phyloP scores from a whole-genome alignment of 2,797 vertebrate genomes.

The Erpetoichthys calabaricus region DNA sequence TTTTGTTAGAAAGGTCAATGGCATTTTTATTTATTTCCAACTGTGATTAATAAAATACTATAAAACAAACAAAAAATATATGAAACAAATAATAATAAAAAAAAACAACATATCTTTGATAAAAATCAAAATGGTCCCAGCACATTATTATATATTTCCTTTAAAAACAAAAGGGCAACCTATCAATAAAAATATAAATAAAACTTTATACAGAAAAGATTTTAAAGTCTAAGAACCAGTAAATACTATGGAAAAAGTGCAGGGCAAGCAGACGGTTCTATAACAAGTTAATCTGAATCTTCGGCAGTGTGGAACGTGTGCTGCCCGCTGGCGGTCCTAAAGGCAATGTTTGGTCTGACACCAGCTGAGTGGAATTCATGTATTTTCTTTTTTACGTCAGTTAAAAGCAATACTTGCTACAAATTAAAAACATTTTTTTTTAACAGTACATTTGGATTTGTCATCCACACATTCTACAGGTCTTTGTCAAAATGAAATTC shows the following conservation, averaged over 20 bases:
- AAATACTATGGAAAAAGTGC: not conserved
- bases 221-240: conserved; percentile 27
- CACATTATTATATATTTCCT: conserved; percentile 40
- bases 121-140: conserved; percentile 56
- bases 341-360: too few relatives aligned
- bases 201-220: conserved; percentile 48
- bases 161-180: conserved; percentile 31
- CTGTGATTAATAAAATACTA: conserved; percentile 56
- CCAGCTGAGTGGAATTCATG: too few relatives aligned
- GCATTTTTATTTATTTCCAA: conserved; percentile 46
- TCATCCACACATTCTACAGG: too few relatives aligned
- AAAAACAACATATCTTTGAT: conserved; percentile 23
- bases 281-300: too few relatives aligned
- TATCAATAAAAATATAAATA: conserved; percentile 60
- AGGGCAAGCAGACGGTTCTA: not conserved
- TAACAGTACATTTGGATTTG: too few relatives aligned
- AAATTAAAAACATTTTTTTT: too few relatives aligned
- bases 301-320: too few relatives aligned
- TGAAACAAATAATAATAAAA: conserved; percentile 29
- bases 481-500: too few relatives aligned
- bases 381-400: too few relatives aligned
- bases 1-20: conserved; percentile 59
- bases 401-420: too few relatives aligned
- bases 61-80: conserved; percentile 43
- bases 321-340: too few relatives aligned